phyloP scores from a whole-genome alignment of 2,797 vertebrate species.

The Myioborus miniatus region DNA sequence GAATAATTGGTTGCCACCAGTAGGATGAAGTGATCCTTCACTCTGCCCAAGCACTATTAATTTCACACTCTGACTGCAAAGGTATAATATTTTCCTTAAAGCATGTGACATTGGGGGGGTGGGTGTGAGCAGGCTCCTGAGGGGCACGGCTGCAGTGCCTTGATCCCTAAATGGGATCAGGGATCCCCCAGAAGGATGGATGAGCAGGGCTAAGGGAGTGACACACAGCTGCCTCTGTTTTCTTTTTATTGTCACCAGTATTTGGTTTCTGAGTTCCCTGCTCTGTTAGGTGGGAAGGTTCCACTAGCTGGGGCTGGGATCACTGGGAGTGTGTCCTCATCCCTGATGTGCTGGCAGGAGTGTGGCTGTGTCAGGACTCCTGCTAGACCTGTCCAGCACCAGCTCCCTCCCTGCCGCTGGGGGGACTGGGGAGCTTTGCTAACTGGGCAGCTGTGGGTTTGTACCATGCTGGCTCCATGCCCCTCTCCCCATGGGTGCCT shows the following conservation, averaged over 20 bases:
- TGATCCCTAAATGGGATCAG: neutral
- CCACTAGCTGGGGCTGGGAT: neutral
- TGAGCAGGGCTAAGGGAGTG: neutral
- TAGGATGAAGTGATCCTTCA: constrained; percentile 60
- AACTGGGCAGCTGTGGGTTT: neutral
- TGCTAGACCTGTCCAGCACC: neutral
- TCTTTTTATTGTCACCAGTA: neutral
- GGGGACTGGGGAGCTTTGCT: neutral
- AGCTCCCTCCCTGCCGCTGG: neutral
- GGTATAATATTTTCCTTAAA: constrained; percentile 48
- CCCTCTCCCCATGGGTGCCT: accelerated
- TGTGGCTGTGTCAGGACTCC: neutral
- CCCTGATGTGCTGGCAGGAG: neutral
- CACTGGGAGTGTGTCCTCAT: accelerated
- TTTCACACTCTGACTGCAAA: constrained; percentile 62
- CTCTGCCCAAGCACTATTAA: constrained; percentile 53
- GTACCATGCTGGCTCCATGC: accelerated
- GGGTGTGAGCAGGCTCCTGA: neutral
- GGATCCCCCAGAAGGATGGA: neutral
- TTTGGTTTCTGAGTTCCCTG: neutral
- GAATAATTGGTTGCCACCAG: constrained; percentile 69
- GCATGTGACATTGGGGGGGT: neutral
- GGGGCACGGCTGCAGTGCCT: neutral
- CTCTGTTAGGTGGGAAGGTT: neutral
- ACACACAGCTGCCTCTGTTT: neutral